phyloP scores from a whole-genome alignment of 2,113 vertebrate genomes.

The Vulpes lagopus region DNA sequence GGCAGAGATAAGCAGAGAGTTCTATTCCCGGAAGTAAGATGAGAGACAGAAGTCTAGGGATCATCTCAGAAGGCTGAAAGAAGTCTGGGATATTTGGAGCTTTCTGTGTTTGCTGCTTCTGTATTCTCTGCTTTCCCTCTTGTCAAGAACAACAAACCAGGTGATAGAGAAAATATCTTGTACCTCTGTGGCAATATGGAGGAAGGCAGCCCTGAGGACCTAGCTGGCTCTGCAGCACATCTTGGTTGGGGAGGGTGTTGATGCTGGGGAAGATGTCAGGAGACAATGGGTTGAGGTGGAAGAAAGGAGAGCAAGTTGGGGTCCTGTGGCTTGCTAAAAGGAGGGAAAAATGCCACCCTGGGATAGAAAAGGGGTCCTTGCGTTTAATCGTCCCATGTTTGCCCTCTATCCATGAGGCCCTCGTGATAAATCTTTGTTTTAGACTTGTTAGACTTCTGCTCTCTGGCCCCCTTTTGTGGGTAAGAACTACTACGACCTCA shows the following conservation, averaged over 20 bases:
- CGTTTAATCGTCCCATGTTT: not conserved
- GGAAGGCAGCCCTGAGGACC: not conserved
- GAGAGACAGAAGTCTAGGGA: not conserved
- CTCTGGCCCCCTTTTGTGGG: constrained; percentile 49
- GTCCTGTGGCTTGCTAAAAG: not conserved
- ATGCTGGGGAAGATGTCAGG: no score
- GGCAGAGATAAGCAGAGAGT: not conserved
- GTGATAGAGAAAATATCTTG: not conserved
- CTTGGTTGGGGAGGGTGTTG: not conserved
- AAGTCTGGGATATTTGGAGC: not conserved
- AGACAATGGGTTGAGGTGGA: not conserved
- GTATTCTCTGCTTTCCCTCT: not conserved
- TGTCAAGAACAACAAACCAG: not conserved
- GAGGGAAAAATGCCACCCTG: not conserved
- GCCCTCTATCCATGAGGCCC: not conserved
- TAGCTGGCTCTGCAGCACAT: not conserved
- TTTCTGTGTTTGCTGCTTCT: not conserved
- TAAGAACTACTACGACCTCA: constrained; percentile 5
- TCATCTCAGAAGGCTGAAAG: not conserved
- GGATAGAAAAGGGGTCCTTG: not conserved
- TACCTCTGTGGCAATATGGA: not conserved
- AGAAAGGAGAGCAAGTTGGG: not conserved
- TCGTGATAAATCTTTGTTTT: constrained; percentile 58
- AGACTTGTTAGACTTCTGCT: constrained; percentile 47
- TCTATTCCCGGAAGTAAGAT: not conserved